Base-by-base conservation (phyloP, 2,888 invertebrate genomes). In the Spodoptera picta region DNA sequence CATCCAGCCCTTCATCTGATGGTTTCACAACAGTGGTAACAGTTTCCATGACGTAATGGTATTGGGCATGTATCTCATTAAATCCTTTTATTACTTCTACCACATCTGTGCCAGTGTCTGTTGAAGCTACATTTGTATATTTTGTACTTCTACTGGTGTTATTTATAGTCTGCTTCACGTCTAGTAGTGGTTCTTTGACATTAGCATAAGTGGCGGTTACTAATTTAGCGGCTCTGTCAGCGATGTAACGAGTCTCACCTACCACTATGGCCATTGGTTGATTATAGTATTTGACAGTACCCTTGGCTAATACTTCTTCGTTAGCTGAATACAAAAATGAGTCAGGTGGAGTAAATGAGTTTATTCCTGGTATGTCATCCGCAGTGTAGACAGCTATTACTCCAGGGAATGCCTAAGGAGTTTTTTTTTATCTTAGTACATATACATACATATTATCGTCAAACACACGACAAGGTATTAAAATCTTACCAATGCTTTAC, bases 11-110 rank as follows among this genome's bases (percentile, higher is more conserved):
- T 82, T 97, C 96, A 82, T 97, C 97, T 5, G 90, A 92, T 0
- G 97, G 97, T n/a, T 95, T 85, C 19, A 95, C 95, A 0, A 96
- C 91, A 78, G 96, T 96, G 1, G 92, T 93, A 55, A 96, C 95
- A 0, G 96, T 95, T 86, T 97, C 97, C 96, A 97, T 96, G 11
- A 95, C 95, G 75, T 95, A 97, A 84, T 97, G 97, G 81, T 96
- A 97, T 81, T 97, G 97, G 12, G 92, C 84, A 31, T 95, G 95
- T 64, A 95, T 86, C 47, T 93, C 87, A 55, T 95, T 92, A 1
- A 82, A 89, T 0, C 97, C 97, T 70, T 80, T 85, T 14, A 95
- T 91, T 10, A 84, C 71, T 65, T 95, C 92, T 11, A 82, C 86
- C 1, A 92, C 77, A 64, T 95, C 87, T 7, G 71, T 82, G 1